phyloP scores from a whole-genome alignment of 1,140 invertebrate species.

The Drosophila nebulosa region DNA sequence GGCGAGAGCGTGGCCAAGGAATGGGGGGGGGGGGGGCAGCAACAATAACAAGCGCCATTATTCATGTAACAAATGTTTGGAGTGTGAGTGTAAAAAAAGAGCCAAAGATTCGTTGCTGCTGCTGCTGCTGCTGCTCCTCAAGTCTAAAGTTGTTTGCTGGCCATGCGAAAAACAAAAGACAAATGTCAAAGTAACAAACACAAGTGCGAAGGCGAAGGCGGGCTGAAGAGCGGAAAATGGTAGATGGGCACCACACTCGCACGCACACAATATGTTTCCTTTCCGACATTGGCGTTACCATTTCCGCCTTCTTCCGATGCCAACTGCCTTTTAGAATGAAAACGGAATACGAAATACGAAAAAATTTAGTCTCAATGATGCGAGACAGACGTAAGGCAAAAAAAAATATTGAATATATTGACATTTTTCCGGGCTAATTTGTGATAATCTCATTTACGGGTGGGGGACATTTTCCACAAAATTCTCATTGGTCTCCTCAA shows the following conservation, averaged over 20 bases:
- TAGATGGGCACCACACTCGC: neutral
- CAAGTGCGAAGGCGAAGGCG: neutral
- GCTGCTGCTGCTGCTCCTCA: constrained; percentile 7
- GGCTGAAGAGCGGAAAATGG: neutral
- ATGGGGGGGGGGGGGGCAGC: neutral
- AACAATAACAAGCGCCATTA: constrained; percentile 66
- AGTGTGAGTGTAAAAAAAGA: neutral
- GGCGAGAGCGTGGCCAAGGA: neutral
- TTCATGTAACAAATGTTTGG: constrained; percentile 35
- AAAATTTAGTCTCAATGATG: neutral
- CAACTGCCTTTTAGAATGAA: neutral
- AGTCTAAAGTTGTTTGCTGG: constrained; percentile 47
- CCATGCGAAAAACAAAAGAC: constrained; percentile 50
- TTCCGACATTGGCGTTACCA: constrained; percentile 42
- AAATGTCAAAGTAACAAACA: constrained; percentile 33
- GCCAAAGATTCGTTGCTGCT: constrained; percentile 18
- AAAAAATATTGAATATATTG: neutral
- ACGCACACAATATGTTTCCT: constrained; percentile 49
- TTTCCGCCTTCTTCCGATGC: constrained; percentile 23
- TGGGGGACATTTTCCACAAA: neutral
- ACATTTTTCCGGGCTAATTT: neutral
- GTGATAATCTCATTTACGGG: neutral
- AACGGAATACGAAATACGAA: no score
- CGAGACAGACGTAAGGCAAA: neutral
- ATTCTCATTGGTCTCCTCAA: neutral